Percentiles rank a stretch among this genome's conserved stretches.
These are phyloP conservation scores for Ptiloglossa arizonensis DNA, from an alignment of 1,140 invertebrate genomes.

Conservation along the genomic window DNA sequence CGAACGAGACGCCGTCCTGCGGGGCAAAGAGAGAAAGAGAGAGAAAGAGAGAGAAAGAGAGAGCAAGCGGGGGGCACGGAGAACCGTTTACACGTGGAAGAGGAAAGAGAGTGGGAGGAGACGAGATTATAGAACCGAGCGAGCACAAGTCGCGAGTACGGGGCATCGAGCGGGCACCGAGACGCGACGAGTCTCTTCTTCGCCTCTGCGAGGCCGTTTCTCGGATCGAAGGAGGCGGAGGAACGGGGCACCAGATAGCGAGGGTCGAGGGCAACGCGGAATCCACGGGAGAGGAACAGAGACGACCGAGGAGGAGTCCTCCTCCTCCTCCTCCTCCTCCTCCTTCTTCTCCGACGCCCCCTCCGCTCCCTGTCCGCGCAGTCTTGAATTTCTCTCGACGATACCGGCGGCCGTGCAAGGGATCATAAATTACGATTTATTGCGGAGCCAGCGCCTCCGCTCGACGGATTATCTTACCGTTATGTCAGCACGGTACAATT, in stretches of 20 bases:
- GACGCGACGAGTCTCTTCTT: neutral
- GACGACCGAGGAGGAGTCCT: neutral
- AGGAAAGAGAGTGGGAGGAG: neutral
- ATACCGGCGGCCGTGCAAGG: conserved; percentile 69
- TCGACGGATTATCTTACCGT: conserved; percentile 79
- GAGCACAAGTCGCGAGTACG: conserved; percentile 5
- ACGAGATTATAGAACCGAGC: conserved; percentile 15
- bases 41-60: neutral
- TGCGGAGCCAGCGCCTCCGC: conserved; percentile 77
- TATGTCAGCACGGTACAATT: conserved; percentile 79
- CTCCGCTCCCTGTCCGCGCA: conserved; percentile 36
- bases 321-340: too few relatives aligned
- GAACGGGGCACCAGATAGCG: conserved; percentile 18
- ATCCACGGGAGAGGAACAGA: conserved; percentile 16
- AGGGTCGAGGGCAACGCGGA: conserved; percentile 38
- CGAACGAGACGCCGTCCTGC: neutral
- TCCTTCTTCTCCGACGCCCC: too few relatives aligned
- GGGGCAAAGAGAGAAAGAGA: neutral
- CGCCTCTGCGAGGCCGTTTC: conserved; percentile 8
- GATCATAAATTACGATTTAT: conserved; percentile 81
- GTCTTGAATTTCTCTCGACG: conserved; percentile 76
- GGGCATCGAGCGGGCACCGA: neutral
- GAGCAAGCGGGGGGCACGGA: too few relatives aligned
- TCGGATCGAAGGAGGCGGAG: conserved; percentile 32
- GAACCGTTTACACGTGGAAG: too few relatives aligned